Conservation (phyloP, 2,113 vertebrate species). For the Columbina picui region DNA sequence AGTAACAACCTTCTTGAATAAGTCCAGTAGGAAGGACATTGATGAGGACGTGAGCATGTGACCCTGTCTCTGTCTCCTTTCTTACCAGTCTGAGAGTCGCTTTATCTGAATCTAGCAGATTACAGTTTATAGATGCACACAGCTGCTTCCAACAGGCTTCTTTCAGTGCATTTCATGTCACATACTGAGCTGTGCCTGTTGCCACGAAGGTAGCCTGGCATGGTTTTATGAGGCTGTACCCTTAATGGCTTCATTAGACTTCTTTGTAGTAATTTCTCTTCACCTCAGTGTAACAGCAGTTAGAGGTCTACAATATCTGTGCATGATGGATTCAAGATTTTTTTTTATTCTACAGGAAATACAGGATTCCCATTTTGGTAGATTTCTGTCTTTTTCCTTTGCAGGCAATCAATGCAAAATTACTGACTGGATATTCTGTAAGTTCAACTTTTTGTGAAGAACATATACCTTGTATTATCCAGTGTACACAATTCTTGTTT, state of each 20-base stretch:
- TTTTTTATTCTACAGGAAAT: not conserved
- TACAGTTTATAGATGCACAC: not conserved
- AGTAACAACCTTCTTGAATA: not conserved
- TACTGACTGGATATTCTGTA: not conserved
- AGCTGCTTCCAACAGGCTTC: not conserved
- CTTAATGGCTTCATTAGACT: not conserved
- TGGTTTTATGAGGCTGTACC: not conserved
- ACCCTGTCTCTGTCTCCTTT: not conserved
- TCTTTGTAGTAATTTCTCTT: not conserved
- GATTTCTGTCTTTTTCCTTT: not conserved
- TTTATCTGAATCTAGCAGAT: not conserved
- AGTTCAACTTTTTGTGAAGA: not conserved
- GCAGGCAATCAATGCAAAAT: not conserved
- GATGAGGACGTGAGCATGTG: not conserved
- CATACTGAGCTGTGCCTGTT: not conserved
- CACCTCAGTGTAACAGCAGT: not conserved
- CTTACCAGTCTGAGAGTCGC: not conserved
- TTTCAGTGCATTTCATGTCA: not conserved
- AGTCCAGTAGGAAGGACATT: not conserved
- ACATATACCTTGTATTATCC: not conserved
- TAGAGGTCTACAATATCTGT: not conserved
- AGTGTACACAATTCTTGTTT: not conserved
- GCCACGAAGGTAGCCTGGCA: not conserved
- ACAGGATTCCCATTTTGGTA: not conserved
- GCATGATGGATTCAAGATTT: not conserved